phyloP scores from a whole-genome alignment of 2,888 invertebrate species.

The Thysanoteuthis rhombus region DNA sequence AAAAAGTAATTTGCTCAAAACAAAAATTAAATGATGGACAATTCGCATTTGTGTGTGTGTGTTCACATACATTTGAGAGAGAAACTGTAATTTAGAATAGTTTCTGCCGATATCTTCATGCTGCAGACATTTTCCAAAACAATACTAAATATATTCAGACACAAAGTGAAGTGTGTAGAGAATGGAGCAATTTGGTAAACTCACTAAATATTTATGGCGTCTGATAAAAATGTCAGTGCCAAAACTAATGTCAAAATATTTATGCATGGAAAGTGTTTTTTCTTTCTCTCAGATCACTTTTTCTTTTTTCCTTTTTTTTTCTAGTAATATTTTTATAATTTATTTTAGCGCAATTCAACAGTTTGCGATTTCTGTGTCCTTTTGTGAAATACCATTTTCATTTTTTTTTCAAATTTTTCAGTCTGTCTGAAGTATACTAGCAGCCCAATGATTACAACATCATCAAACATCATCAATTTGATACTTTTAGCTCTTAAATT shows the following conservation, averaged over 20 bases:
- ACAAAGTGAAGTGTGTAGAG: background rate
- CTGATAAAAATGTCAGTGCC: background rate
- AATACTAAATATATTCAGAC: background rate
- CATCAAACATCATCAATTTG: too few species aligned
- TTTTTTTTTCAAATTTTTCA: too few species aligned
- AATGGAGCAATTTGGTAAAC: background rate
- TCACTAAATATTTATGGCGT: background rate
- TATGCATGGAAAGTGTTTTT: background rate
- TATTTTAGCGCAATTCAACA: too few species aligned
- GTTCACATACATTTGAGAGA: background rate
- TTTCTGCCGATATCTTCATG: background rate
- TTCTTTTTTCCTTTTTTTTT: too few species aligned
- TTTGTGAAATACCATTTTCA: too few species aligned
- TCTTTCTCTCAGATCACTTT: background rate
- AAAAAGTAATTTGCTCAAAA: background rate
- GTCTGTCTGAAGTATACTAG: too few species aligned
- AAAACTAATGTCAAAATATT: background rate
- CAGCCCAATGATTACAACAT: too few species aligned
- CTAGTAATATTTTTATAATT: too few species aligned
- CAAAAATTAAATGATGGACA: background rate
- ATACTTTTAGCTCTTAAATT: too few species aligned
- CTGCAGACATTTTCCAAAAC: background rate
- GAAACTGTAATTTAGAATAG: background rate
- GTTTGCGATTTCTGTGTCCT: too few species aligned
- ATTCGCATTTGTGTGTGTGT: background rate